Percentiles rank a stretch among this genome's conserved stretches.
These are phyloP conservation scores for Melopsittacus undulatus DNA, from an alignment of 2,797 vertebrate genomes.

Conservation along the genomic window DNA sequence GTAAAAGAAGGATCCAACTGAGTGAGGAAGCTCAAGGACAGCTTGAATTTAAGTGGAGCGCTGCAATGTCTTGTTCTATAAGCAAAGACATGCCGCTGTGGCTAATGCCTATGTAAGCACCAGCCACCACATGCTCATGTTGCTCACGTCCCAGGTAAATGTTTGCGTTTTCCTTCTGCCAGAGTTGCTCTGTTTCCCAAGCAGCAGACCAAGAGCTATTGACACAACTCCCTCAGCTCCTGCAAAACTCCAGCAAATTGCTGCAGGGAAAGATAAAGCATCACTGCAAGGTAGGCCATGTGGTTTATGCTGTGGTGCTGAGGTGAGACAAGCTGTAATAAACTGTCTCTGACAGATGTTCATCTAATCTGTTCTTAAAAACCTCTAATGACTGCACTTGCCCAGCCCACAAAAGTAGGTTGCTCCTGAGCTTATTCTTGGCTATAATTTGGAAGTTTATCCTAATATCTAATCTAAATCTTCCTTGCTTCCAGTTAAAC, in stretches of 20 bases:
- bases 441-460: not conserved
- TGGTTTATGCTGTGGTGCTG: not conserved
- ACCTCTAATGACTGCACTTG: not conserved
- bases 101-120: not conserved
- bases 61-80: not conserved
- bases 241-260: not conserved
- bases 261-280: not conserved
- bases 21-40: not conserved
- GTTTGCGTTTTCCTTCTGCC: not conserved
- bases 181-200: not conserved
- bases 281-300: not conserved
- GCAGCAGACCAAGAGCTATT: not conserved
- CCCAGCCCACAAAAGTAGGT: not conserved
- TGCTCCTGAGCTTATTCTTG: not conserved
- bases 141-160: not conserved
- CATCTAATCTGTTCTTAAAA: not conserved
- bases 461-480: not conserved
- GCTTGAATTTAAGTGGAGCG: not conserved
- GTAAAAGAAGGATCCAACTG: not conserved
- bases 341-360: not conserved
- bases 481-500: not conserved
- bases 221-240: not conserved
- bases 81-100: not conserved
- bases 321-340: not conserved
- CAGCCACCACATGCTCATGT: not conserved